Evolutionary conservation across 64 coral and sea anemone genomes (phyloP).

Genomic region (Montipora efflorescens): DNA sequence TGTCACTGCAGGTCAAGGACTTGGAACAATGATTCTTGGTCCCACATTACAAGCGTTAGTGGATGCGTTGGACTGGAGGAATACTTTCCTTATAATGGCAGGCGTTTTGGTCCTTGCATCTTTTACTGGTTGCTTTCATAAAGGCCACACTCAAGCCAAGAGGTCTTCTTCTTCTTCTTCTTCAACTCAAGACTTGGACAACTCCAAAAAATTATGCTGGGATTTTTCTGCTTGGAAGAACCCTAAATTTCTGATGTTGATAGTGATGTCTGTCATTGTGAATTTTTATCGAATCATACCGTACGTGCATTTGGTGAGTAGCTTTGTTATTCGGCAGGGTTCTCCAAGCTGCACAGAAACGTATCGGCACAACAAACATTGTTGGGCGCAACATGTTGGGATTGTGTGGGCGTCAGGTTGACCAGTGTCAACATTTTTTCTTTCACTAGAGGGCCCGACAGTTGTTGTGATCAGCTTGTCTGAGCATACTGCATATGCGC

Average conservation of each 20-base stretch:
- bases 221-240: slow-evolving; percentile 22
- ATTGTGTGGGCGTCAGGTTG: too few species aligned
- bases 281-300: slow-evolving; percentile 18
- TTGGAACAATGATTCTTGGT: slow-evolving; percentile 36
- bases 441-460: too few species aligned
- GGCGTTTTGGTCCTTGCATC: background rate
- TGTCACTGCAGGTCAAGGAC: slow-evolving; percentile 15
- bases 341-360: too few species aligned
- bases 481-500: too few species aligned
- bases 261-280: background rate
- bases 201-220: background rate
- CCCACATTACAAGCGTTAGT: slow-evolving; percentile 5
- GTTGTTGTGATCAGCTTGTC: too few species aligned
- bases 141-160: background rate
- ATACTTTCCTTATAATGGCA: slow-evolving; percentile 3
- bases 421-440: too few species aligned
- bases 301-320: slow-evolving; percentile 45
- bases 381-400: too few species aligned
- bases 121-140: slow-evolving; percentile 5
- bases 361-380: too few species aligned
- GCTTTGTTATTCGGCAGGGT: too few species aligned
- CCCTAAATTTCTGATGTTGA: background rate
- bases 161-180: too few species aligned
- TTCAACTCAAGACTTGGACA: background rate
- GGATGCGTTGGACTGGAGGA: slow-evolving; percentile 2